Base-by-base conservation (phyloP, 2,113 vertebrate genomes). In the Gavia stellata region DNA sequence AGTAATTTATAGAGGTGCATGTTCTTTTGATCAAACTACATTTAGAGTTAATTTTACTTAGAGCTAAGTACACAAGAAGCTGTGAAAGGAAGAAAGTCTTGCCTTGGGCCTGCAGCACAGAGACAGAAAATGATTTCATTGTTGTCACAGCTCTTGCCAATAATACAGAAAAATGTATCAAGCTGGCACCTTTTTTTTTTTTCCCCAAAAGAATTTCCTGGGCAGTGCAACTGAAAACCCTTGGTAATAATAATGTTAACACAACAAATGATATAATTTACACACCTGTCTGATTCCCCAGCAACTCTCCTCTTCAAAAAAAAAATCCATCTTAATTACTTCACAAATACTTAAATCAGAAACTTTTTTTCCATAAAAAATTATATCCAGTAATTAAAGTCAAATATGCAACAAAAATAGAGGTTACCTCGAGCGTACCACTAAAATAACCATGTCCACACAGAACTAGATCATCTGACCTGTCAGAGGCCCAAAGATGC, bases 71-170 rank as follows among this genome's bases (percentile, higher is more conserved):
- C 47, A 90, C 29, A 71, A 88, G 47, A 72, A 79, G 65, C 58
- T 55, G 45, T 81, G 83, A 86, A 85, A 90, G 31, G 68, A 78
- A 73, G 53, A 38, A 79, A 90, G 38, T 31, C 73, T 82, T 85
- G 66, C 75, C 59, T 67, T 55, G 75, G 40, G 47, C 72, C 68
- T 53, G 14, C 55, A 84, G 67, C 74, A 89, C 33, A 65, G 62
- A 61, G 56, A 75, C 47, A 91, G 50, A 90, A 92, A 86, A 82
- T 61, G 2, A 87, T 94, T 94, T 83, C 50, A 55, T 13, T 56
- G 3, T 91, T 89, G 81, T 96, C 81, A 94, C 78, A 92, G 68
- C 26, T 66, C 88, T 55, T 96, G 94, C 81, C 90, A 94, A 36
- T 42, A 87, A 73, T 24, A 62, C 40, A 86, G 50, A 87, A 87